These are phyloP conservation scores for Tenebrosternarchus preto DNA, from an alignment of 2,113 vertebrate species.

Conservation along the genomic window DNA sequence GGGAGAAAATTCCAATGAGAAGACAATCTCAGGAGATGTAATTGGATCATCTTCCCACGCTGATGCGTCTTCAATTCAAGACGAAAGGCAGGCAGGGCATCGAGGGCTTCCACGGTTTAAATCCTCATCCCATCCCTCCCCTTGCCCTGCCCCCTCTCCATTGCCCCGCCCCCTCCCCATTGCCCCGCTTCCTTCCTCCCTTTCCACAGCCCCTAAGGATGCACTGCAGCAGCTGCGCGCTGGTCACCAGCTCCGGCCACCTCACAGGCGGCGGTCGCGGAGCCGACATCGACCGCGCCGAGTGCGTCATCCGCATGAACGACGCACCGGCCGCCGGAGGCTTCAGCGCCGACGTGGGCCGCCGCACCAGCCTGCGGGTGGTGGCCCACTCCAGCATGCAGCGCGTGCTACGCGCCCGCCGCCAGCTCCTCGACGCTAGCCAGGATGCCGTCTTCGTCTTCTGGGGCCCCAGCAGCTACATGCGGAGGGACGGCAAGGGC, in stretches of 20 bases:
- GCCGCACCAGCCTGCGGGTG: conserved; percentile 89
- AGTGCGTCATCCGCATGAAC: conserved; percentile 98
- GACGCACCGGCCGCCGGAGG: conserved; percentile 84
- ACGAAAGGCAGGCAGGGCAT: no score
- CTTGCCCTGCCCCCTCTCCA: no score
- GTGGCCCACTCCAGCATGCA: conserved; percentile 97
- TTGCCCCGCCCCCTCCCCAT: no score
- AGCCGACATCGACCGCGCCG: conserved; percentile 82
- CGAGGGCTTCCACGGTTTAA: no score
- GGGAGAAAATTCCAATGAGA: background rate
- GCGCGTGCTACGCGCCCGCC: conserved; percentile 85
- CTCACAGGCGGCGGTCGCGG: conserved; percentile 83
- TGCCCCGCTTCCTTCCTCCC: background rate
- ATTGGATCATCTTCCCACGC: no score
- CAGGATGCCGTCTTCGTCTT: conserved; percentile 94
- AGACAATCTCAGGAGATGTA: no score
- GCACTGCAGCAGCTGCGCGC: conserved; percentile 88
- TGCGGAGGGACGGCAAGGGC: conserved; percentile 94
- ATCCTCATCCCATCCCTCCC: no score
- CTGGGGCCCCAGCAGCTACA: conserved; percentile 98
- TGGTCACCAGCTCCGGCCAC: conserved; percentile 96
- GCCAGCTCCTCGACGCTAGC: conserved; percentile 90
- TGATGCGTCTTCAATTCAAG: no score
- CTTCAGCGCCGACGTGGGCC: conserved; percentile 84
- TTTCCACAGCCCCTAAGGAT: conserved; percentile 85